These are phyloP conservation scores for Sander lucioperca DNA, from an alignment of 2,113 vertebrate genomes.

Conservation along the genomic window DNA sequence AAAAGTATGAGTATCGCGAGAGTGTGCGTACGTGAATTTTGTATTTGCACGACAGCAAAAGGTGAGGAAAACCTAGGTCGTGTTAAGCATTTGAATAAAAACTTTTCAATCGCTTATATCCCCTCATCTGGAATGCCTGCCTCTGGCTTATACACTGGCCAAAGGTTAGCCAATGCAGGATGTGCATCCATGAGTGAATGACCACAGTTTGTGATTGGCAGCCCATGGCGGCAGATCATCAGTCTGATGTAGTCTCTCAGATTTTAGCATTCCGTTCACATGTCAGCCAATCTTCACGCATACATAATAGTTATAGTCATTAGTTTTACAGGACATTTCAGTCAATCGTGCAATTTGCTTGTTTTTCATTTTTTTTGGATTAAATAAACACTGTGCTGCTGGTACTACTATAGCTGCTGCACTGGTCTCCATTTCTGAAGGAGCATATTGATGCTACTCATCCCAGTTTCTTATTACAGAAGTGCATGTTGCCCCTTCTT, in stretches of 20 bases:
- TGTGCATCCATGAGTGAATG: neutral
- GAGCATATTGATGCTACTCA: conserved; percentile 53
- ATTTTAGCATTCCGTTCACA: neutral
- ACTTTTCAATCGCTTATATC: neutral
- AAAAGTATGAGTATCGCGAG: neutral
- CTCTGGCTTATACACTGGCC: neutral
- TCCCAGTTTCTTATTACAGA: conserved; percentile 48
- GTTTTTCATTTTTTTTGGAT: neutral
- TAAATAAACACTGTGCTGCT: too few relatives aligned
- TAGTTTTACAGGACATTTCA: neutral
- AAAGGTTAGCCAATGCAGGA: conserved; percentile 7
- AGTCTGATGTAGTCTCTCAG: too few relatives aligned
- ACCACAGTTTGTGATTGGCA: neutral
- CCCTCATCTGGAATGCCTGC: neutral
- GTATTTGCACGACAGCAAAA: neutral
- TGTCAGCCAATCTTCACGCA: neutral
- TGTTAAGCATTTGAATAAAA: neutral
- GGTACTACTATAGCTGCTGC: conserved; percentile 23
- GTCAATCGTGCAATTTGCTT: neutral
- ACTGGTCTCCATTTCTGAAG: neutral
- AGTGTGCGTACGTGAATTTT: too few relatives aligned
- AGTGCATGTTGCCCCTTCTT: neutral
- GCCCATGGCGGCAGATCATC: neutral
- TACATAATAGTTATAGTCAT: neutral
- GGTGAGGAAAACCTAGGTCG: neutral